phyloP scores from a whole-genome alignment of 1,140 invertebrate genomes.

The Phortica variegata region DNA sequence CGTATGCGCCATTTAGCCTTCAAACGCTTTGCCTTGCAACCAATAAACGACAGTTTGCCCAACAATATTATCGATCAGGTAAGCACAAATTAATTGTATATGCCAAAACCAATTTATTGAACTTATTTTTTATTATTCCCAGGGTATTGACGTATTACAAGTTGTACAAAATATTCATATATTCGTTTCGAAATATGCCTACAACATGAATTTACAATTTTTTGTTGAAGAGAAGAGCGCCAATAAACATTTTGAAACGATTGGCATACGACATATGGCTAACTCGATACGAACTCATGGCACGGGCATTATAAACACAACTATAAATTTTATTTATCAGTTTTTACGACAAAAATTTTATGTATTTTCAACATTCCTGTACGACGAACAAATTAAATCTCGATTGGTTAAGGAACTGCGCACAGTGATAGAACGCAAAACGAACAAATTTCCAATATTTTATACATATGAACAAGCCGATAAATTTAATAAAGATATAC shows the following conservation, averaged over 20 bases:
- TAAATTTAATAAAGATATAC: constrained; percentile 90
- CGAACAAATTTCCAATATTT: constrained; percentile 58
- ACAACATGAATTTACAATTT: constrained; percentile 97
- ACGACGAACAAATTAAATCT: constrained; percentile 98
- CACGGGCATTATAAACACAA: constrained; percentile 96
- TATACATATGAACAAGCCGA: constrained; percentile 90
- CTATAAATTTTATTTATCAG: constrained; percentile 96
- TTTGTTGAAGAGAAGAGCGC: constrained; percentile 91
- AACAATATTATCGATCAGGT: constrained; percentile 94
- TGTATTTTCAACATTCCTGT: constrained; percentile 96
- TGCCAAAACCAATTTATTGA: not conserved
- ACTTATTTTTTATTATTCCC: constrained; percentile 2
- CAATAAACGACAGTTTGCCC: constrained; percentile 89
- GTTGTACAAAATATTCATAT: constrained; percentile 97
- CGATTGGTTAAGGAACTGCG: constrained; percentile 87
- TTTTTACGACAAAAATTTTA: constrained; percentile 93
- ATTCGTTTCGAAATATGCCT: constrained; percentile 92
- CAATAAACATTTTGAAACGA: constrained; percentile 94
- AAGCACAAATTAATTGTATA: constrained; percentile 4
- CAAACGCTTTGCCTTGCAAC: constrained; percentile 79
- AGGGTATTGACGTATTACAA: constrained; percentile 95
- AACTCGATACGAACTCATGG: constrained; percentile 98
- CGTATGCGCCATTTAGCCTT: constrained; percentile 93
- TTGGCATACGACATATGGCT: constrained; percentile 92
- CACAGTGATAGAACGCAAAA: constrained; percentile 65